Percentiles rank a stretch among this genome's conserved stretches.
phyloP scores from a whole-genome alignment of 2,113 vertebrate genomes.

The Macaca nemestrina region DNA sequence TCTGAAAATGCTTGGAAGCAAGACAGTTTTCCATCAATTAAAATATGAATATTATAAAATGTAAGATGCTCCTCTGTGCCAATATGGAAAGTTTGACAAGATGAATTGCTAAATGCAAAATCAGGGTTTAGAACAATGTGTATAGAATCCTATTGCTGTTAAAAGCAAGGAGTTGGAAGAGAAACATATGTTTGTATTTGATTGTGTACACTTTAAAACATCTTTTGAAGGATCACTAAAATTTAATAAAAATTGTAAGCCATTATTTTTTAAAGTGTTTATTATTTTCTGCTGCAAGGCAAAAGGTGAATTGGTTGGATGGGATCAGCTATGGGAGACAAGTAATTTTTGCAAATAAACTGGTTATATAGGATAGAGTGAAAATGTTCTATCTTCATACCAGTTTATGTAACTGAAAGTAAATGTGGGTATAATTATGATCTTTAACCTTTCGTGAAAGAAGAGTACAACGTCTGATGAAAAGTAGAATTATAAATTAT shows the following conservation, averaged over 20 bases:
- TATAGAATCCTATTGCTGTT: not conserved
- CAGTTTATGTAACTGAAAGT: not conserved
- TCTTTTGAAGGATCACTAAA: not conserved
- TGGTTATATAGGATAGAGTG: not conserved
- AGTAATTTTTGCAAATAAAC: not conserved
- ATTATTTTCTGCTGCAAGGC: not conserved
- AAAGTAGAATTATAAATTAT: not conserved
- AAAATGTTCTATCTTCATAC: not conserved
- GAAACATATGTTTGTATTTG: not conserved
- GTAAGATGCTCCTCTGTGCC: not conserved
- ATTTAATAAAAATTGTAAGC: not conserved
- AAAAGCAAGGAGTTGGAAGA: not conserved
- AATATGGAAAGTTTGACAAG: not conserved
- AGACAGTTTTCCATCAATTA: not conserved
- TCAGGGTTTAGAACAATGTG: not conserved
- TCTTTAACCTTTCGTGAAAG: not conserved
- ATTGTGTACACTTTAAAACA: not conserved
- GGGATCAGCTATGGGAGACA: not conserved
- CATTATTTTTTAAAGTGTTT: not conserved
- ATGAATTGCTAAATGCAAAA: not conserved
- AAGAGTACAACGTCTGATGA: not conserved
- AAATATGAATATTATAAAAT: not conserved
- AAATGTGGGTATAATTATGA: not conserved
- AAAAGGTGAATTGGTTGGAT: not conserved
- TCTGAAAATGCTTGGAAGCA: not conserved